Conservation (phyloP, 2,113 vertebrate genomes). For the Cyphomyrus discorhynchus region DNA sequence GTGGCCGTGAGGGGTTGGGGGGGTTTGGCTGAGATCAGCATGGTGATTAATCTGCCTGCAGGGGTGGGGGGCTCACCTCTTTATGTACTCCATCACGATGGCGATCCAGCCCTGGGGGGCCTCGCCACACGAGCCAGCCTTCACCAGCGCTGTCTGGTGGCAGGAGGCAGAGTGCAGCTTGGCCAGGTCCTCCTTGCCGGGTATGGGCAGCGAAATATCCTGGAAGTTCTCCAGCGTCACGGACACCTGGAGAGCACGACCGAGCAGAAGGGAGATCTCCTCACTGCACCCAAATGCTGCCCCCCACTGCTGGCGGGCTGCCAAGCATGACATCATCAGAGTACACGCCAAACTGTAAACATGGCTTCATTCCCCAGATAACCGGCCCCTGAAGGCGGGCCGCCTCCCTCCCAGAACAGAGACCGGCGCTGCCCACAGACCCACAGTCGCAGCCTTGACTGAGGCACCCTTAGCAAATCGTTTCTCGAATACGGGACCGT, state of each 20-base stretch:
- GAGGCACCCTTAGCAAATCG: not conserved
- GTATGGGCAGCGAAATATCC: constrained; percentile 96
- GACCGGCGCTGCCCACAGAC: not conserved
- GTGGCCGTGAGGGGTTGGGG: not conserved
- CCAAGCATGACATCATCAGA: not conserved
- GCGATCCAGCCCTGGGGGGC: constrained; percentile 93
- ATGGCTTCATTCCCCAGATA: not conserved
- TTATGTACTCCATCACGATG: constrained; percentile 95
- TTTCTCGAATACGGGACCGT: not conserved
- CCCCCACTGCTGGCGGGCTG: not conserved
- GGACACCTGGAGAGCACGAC: constrained; percentile 66
- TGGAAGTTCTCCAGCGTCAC: constrained; percentile 97
- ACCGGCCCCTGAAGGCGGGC: not conserved
- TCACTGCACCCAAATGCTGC: not conserved
- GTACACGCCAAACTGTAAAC: not conserved
- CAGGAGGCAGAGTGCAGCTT: constrained; percentile 85
- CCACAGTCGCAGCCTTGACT: not conserved
- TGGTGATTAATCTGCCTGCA: not conserved
- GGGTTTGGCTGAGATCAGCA: no score
- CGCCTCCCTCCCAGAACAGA: not conserved
- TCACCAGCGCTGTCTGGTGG: constrained; percentile 87
- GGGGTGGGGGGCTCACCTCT: constrained; percentile 66
- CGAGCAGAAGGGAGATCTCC: not conserved
- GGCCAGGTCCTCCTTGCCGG: constrained; percentile 96
- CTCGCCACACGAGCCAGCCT: constrained; percentile 91